Percentiles rank a stretch among this genome's conserved stretches.
Evolutionary conservation across 2,888 invertebrate genomes (phyloP).

Genomic region (Drosophila putrida): DNA sequence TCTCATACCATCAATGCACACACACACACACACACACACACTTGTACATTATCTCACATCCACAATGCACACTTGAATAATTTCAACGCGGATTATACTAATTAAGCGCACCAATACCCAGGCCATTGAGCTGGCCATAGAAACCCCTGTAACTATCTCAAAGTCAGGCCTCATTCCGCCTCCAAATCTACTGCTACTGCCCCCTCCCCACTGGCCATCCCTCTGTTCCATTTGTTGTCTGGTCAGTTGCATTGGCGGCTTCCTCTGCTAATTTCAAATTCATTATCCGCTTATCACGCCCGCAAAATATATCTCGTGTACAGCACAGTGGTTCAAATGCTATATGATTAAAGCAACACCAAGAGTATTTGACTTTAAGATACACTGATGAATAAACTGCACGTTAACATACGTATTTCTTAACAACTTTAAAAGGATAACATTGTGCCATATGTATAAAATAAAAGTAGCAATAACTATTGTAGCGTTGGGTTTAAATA

Average conservation of each 20-base stretch:
- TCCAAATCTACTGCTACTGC: neutral
- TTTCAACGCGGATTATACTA: constrained; percentile 83
- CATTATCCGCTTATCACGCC: constrained; percentile 81
- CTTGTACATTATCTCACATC: constrained; percentile 21
- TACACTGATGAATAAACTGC: too few species aligned
- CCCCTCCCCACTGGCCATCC: neutral
- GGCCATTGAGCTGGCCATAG: constrained; percentile 27
- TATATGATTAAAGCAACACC: neutral
- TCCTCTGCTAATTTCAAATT: constrained; percentile 67
- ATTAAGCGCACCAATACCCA: constrained; percentile 72
- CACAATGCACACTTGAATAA: constrained; percentile 78
- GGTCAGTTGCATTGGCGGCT: constrained; percentile 26
- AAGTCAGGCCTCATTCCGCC: constrained; percentile 13
- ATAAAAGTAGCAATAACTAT: neutral
- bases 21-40: constrained; percentile 8
- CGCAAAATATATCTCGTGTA: constrained; percentile 31
- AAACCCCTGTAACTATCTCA: constrained; percentile 44
- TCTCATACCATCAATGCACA: constrained; percentile 16
- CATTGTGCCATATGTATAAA: neutral
- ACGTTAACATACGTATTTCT: too few species aligned
- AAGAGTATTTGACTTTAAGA: neutral
- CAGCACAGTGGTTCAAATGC: constrained; percentile 47
- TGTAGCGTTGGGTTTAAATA: neutral
- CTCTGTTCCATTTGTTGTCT: neutral
- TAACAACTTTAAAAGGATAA: too few species aligned